Evolutionary conservation across 2,888 invertebrate genomes (phyloP).

Genomic region (Geotrupes spiniger): DNA sequence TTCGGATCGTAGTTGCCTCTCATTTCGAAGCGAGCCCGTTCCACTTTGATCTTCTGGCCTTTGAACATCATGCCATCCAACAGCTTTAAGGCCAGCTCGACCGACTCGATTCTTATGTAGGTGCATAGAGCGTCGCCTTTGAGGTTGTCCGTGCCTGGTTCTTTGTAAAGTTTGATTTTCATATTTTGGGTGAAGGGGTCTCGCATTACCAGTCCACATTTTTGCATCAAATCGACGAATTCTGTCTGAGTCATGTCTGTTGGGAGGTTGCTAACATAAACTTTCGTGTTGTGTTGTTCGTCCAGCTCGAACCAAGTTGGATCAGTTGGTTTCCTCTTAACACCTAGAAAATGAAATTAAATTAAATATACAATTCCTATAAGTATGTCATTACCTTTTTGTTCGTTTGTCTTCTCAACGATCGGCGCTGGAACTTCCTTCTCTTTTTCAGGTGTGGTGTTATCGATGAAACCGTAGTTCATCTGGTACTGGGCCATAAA

Average conservation of each 20-base stretch:
- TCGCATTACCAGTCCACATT: constrained; percentile 92
- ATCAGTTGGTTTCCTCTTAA: constrained; percentile 55
- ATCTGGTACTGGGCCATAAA: constrained; percentile 96
- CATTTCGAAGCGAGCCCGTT: constrained; percentile 90
- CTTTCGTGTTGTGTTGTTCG: constrained; percentile 86
- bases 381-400: constrained; percentile 16
- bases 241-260: constrained; percentile 83
- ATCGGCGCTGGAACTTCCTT: constrained; percentile 31
- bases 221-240: constrained; percentile 89
- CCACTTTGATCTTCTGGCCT: constrained; percentile 81
- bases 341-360: constrained; percentile 24
- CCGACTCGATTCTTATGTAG: constrained; percentile 93
- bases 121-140: constrained; percentile 98
- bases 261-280: constrained; percentile 93
- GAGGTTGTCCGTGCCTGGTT: constrained; percentile 69
- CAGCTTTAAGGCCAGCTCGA: constrained; percentile 85
- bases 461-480: constrained; percentile 84
- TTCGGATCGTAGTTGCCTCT: constrained; percentile 93
- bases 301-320: constrained; percentile 87
- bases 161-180: constrained; percentile 90
- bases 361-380: too few species aligned
- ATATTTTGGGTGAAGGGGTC: constrained; percentile 76
- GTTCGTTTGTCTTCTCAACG: constrained; percentile 42
- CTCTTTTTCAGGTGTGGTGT: constrained; percentile 43
- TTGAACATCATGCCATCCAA: constrained; percentile 83